phyloP scores from a whole-genome alignment of 2,797 vertebrate species.

The Enteromius argenteus region DNA sequence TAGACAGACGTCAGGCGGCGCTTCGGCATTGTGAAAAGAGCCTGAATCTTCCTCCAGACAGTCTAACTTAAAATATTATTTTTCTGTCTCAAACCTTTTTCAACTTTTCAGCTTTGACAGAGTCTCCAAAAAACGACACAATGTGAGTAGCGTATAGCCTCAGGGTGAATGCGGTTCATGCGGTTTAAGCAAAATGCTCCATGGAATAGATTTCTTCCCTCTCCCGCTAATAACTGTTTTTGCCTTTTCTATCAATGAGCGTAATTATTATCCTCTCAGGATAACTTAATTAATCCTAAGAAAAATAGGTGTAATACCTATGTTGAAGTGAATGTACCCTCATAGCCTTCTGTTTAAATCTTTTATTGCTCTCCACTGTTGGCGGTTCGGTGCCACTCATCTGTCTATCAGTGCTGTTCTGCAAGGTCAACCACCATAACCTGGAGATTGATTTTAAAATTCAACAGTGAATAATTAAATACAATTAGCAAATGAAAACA shows the following conservation, averaged over 20 bases:
- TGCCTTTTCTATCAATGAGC: conserved; percentile 60
- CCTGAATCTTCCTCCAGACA: conserved; percentile 8
- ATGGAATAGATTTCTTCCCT: conserved; percentile 54
- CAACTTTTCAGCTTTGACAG: not conserved
- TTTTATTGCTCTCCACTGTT: conserved; percentile 21
- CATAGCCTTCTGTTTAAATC: not conserved
- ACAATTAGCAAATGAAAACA: conserved; percentile 32
- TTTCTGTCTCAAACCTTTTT: not conserved
- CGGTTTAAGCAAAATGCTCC: conserved; percentile 61
- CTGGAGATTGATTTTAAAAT: conserved; percentile 36
- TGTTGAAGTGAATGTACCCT: conserved; percentile 26
- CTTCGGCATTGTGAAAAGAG: conserved; percentile 14
- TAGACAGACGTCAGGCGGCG: conserved; percentile 10
- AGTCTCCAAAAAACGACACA: conserved; percentile 21
- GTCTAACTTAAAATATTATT: conserved; percentile 20
- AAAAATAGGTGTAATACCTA: conserved; percentile 46
- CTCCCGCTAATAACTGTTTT: conserved; percentile 67
- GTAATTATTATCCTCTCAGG: conserved; percentile 67
- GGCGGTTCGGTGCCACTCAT: not conserved
- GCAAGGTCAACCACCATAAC: conserved; percentile 2
- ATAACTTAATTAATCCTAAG: conserved; percentile 66
- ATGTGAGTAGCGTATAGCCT: not conserved
- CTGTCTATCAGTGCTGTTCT: conserved; percentile 8
- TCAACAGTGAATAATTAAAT: conserved; percentile 16
- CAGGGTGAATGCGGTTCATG: conserved; percentile 15